Percentiles rank a stretch among this genome's conserved stretches.
phyloP scores from a whole-genome alignment of 2,113 vertebrate genomes.

The Semnornis frantzii region DNA sequence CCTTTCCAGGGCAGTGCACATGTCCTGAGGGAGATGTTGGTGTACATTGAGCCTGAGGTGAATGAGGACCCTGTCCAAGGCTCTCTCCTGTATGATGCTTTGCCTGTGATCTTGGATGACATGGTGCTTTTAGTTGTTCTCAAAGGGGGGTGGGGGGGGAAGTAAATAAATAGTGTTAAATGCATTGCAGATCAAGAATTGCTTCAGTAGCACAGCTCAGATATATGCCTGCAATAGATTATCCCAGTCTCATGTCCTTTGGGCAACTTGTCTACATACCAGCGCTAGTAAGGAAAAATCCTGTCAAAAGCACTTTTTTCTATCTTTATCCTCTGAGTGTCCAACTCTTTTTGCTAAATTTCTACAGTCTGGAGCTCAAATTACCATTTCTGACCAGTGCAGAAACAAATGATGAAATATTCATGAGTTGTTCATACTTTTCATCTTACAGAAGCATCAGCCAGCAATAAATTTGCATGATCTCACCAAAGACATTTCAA shows the following conservation, averaged over 20 bases:
- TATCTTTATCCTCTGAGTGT: not conserved
- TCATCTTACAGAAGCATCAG: slow-evolving; percentile 6
- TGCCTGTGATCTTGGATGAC: not conserved
- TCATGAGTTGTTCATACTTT: slow-evolving; percentile 43
- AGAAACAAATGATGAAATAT: slow-evolving; percentile 58
- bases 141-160: too few relatives aligned
- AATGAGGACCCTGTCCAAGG: not conserved
- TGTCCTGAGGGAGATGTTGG: not conserved
- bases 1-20: not conserved
- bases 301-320: not conserved
- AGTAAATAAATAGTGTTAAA: not conserved
- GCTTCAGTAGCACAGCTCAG: not conserved
- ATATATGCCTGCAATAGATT: not conserved
- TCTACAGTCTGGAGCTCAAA: not conserved
- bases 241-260: not conserved
- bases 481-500: slow-evolving; percentile 1
- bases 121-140: not conserved
- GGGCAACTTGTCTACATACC: not conserved
- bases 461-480: slow-evolving; percentile 39
- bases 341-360: not conserved
- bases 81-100: not conserved
- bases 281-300: not conserved
- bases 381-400: slow-evolving; percentile 60
- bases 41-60: not conserved
- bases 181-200: not conserved